Evolutionary conservation across 1,140 invertebrate species (phyloP), one percentile per base, ranked within the genome.

Genomic region (Anastrepha obliqua): DNA sequence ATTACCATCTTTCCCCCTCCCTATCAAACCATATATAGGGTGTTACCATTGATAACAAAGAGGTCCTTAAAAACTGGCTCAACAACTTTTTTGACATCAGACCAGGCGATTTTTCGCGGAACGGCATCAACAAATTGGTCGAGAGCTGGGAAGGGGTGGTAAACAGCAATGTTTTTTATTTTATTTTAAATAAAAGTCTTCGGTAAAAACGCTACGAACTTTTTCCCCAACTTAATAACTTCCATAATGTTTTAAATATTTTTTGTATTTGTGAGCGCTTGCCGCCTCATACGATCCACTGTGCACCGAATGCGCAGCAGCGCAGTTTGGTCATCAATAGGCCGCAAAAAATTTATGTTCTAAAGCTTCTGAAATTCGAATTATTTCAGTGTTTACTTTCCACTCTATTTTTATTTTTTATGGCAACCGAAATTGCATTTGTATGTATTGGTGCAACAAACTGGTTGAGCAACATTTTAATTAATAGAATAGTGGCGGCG

Each of bases 381-480:
- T 81, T 81, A 29, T 81, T 81, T 20, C 47, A n/a, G 9, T 55
- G 9, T 51, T n/a, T 55, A 29, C 74, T 55, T n/a, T 55, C 47
- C 17, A 55, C 42, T 81, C 55, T 81, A 55, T 55, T 47, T 8
- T n/a, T 2, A n/a, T 7, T 17, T n/a, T 39, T 13, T 20, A 13
- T 55, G 7, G 47, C 47, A 15, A 39, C 8, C 39, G 9, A 58
- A 81, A 81, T 51, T 81, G 74, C 74, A 81, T 51, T 55, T 81
- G 74, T 55, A 81, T 81, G 74, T 81, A 55, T n/a, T 81, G 47
- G 74, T 58, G 74, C 74, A 81, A 47, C 47, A 81, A 81, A 81
- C 74, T 81, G 74, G 74, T 55, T 58, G 74, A 81, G 51, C 74
- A 81, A 81, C 74, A 51, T 81, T 55, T 81, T 81, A 81, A 81